A percentile compares a stretch with the other conserved stretches of the same genome.
These are phyloP conservation scores for Drosophila sp. DNA, from an alignment of 1,140 invertebrate species.

Conservation along the genomic window DNA sequence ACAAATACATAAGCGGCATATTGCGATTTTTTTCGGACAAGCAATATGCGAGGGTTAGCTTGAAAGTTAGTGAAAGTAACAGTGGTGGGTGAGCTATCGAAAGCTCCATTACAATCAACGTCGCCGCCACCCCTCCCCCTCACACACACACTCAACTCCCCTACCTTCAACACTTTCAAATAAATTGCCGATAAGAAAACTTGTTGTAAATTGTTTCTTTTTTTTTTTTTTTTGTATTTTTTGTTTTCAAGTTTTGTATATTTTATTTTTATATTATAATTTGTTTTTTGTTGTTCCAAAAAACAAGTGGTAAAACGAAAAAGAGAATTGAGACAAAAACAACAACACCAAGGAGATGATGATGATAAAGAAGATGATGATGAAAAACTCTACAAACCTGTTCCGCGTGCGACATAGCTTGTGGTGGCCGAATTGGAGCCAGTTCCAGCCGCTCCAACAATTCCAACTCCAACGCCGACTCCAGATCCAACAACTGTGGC, in stretches of 20 bases:
- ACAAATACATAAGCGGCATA: too few species aligned
- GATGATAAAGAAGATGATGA: neutral
- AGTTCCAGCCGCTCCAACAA: constrained; percentile 38
- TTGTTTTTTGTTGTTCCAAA: neutral
- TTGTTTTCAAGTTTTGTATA: neutral
- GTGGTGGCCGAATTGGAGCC: constrained; percentile 67
- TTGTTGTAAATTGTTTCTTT: constrained; percentile 12
- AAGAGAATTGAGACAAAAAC: constrained; percentile 8
- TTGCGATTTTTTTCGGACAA: too few species aligned
- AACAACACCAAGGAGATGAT: neutral
- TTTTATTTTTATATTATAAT: neutral
- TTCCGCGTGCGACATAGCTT: constrained; percentile 68
- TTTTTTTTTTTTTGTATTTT: neutral
- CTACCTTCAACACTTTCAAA: too few species aligned
- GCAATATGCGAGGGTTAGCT: too few species aligned
- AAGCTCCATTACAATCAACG: too few species aligned
- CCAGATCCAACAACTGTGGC: constrained; percentile 6
- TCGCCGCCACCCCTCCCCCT: too few species aligned
- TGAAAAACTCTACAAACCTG: constrained; percentile 60
- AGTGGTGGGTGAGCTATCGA: too few species aligned
- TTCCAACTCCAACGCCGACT: constrained; percentile 52
- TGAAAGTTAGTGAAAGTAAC: too few species aligned
- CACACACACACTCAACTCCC: too few species aligned
- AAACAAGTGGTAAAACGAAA: neutral
- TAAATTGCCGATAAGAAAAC: neutral